Evolutionary conservation across 2,113 vertebrate species (phyloP), one percentile per base, ranked within the genome.

Genomic region (Pelodiscus sinensis): DNA sequence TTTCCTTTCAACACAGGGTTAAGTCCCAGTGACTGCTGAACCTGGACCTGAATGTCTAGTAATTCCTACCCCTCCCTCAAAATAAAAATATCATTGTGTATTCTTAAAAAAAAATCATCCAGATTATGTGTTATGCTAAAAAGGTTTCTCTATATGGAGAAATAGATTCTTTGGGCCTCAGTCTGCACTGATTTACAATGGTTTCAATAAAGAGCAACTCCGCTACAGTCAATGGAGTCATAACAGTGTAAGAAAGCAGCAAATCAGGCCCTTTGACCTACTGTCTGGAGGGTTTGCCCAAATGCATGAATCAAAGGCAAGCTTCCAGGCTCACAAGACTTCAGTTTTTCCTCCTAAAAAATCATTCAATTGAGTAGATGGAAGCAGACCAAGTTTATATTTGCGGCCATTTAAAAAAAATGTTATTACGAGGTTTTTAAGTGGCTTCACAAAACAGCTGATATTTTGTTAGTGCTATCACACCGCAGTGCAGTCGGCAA

Each of bases 301-400:
- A 1, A 0, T 9, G 22, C 2, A 1, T 1, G n/a, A 7, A 22
- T 15, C 11, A 0, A 1, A n/a, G 0, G 0, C 1, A 0, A n/a
- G 0, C 2, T 0, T 73, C 52, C 79, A 83, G 85, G 65, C 52
- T 84, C 10, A 58, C 60, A 35, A 14, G 24, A 6, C 27, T 6
- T 75, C 85, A 2, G 35, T 29, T 12, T 81, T 52, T 57, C 77
- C 44, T 50, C 71, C 11, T 1, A 62, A 3, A 0, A 0, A 35
- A 52, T n/a, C 62, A 85, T 57, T n/a, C 11, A 0, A 1, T 1
- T 6, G 31, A 57, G 15, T 12, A 16, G 35, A 9, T 58, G 50
- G 75, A 79, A 29, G 15, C 0, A 19, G 0, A 24, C 0, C 3
- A 71, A 52, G 9, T 12, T 35, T 6, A 82, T 44, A 85, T 82